Evolutionary conservation across 2,113 vertebrate species (phyloP).

Genomic region (Hydrochoerus hydrochaeris): DNA sequence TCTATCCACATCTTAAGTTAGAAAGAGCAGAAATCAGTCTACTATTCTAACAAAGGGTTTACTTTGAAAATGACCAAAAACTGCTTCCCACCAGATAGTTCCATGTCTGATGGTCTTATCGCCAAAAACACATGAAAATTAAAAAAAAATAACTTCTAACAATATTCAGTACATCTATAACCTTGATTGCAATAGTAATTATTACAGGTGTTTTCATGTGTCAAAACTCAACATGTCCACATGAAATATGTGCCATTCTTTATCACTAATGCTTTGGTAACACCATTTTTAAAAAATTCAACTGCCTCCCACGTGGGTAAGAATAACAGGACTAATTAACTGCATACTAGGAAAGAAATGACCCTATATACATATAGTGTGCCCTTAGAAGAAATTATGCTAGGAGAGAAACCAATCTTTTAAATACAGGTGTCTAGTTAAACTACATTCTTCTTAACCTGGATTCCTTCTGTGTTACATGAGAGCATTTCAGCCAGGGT

Average conservation of each 20-base stretch:
- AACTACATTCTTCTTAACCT: constrained; percentile 78
- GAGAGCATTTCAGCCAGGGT: constrained; percentile 67
- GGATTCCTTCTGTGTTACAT: constrained; percentile 81
- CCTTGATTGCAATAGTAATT: neutral
- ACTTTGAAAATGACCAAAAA: constrained; percentile 67
- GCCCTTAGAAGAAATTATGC: constrained; percentile 43
- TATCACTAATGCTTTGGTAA: constrained; percentile 4
- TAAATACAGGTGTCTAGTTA: constrained; percentile 85
- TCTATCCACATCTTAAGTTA: constrained; percentile 68
- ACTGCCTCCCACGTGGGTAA: neutral
- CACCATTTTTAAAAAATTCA: neutral
- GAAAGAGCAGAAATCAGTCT: constrained; percentile 64
- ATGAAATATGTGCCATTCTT: neutral
- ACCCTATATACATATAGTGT: neutral
- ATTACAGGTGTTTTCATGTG: neutral
- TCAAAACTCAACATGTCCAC: constrained; percentile 8
- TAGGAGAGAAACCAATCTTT: constrained; percentile 78
- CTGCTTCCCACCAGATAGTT: neutral
- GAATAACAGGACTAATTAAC: constrained; percentile 35
- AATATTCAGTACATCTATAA: neutral
- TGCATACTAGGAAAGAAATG: constrained; percentile 54
- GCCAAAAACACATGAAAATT: neutral
- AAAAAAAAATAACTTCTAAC: neutral
- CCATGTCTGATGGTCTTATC: neutral
- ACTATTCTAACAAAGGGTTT: constrained; percentile 63